Percentiles rank a stretch among this genome's conserved stretches.
These are phyloP conservation scores for Crocodylus rhombifer DNA, from an alignment of 2,797 vertebrate species.

Conservation along the genomic window DNA sequence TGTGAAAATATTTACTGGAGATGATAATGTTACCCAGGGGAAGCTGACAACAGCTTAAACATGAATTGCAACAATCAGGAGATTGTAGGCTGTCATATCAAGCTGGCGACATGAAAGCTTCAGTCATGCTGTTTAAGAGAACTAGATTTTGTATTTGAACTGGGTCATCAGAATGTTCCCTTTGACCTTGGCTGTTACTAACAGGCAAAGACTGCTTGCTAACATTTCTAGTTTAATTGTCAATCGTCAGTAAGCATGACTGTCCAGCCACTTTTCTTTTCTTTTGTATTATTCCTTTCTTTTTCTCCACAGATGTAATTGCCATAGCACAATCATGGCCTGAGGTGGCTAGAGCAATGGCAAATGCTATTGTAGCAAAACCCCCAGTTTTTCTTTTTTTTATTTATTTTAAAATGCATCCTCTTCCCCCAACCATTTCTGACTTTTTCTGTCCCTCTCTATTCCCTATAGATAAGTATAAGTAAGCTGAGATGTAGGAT, in stretches of 20 bases:
- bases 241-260: background rate
- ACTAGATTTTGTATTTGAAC: background rate
- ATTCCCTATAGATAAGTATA: too few relatives aligned
- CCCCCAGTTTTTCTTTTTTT: too few relatives aligned
- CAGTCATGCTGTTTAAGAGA: background rate
- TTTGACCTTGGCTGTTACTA: background rate
- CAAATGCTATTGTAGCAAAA: background rate
- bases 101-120: background rate
- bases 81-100: background rate
- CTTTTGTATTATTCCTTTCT: background rate
- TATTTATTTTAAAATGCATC: too few relatives aligned
- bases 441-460: too few relatives aligned
- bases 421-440: too few relatives aligned
- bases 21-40: constrained; percentile 9
- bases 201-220: background rate
- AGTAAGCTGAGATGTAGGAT: too few relatives aligned
- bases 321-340: too few relatives aligned
- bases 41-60: constrained; percentile 23
- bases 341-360: background rate
- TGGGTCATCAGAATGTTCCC: background rate
- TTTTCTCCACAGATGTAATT: too few relatives aligned
- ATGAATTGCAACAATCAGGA: background rate
- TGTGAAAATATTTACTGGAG: constrained; percentile 48
- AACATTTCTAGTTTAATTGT: background rate
- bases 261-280: background rate